Conservation (phyloP, 2,888 invertebrate genomes). For the Heteropelma amictum region DNA sequence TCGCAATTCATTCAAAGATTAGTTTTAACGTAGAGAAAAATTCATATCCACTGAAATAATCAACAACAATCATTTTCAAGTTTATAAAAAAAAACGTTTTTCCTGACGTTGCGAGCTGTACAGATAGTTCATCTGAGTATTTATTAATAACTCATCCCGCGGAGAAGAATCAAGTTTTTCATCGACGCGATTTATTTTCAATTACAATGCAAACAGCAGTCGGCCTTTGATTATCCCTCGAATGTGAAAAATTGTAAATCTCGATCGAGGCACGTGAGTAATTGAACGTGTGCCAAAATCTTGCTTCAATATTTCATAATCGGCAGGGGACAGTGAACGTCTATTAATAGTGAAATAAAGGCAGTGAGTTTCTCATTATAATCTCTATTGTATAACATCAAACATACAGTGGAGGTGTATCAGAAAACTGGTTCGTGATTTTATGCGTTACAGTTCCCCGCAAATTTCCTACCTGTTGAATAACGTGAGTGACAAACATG, state of each 20-base stretch:
- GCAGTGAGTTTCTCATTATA: constrained; percentile 39
- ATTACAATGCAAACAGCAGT: too few species aligned
- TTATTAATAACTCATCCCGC: too few species aligned
- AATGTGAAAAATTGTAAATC: background rate
- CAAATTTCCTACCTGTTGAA: constrained; percentile 4
- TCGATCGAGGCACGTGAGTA: constrained; percentile 28
- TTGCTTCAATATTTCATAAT: constrained; percentile 54
- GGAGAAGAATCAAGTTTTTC: too few species aligned
- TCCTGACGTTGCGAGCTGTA: too few species aligned
- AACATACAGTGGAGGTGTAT: background rate
- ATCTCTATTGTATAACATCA: constrained; percentile 48
- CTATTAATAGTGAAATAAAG: constrained; percentile 53
- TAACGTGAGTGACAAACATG: background rate
- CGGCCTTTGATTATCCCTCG: too few species aligned
- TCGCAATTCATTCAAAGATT: too few species aligned
- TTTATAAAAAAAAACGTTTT: too few species aligned
- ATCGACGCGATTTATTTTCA: too few species aligned
- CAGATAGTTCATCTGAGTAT: too few species aligned
- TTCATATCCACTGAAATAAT: too few species aligned
- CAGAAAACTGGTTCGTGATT: background rate
- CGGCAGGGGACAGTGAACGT: constrained; percentile 39
- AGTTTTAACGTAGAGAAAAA: too few species aligned
- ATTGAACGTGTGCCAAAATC: constrained; percentile 46
- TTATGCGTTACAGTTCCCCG: background rate
- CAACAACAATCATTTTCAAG: too few species aligned